phyloP scores from a whole-genome alignment of 2,797 vertebrate genomes.

The Ptychobarbus kaznakovi region DNA sequence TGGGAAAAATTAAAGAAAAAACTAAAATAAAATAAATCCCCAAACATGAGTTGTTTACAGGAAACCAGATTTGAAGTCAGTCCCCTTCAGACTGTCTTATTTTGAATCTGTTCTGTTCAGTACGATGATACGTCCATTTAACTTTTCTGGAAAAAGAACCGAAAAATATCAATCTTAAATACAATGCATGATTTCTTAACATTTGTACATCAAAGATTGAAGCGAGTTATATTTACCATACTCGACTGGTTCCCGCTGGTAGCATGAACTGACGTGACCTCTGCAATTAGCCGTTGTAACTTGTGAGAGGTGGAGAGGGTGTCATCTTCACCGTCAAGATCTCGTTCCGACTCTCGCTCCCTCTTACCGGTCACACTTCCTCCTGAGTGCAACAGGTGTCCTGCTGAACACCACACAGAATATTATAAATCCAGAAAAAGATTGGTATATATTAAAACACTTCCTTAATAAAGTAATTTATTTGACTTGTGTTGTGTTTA shows the following conservation, averaged over 20 bases:
- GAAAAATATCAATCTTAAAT: conserved; percentile 29
- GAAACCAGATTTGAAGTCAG: conserved; percentile 11
- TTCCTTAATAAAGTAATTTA: neutral
- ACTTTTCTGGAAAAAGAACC: conserved; percentile 56
- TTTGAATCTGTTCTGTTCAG: conserved; percentile 22
- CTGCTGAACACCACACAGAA: conserved; percentile 54
- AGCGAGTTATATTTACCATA: conserved; percentile 22
- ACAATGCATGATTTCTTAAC: neutral
- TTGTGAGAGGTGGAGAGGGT: conserved; percentile 70
- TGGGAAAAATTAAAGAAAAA: neutral
- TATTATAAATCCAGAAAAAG: neutral
- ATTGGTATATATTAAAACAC: neutral
- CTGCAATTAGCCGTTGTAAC: conserved; percentile 72
- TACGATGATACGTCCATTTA: conserved; percentile 44
- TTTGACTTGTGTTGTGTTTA: neutral
- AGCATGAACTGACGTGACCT: conserved; percentile 65
- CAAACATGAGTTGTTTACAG: conserved; percentile 24
- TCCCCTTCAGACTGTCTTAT: neutral
- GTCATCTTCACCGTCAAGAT: conserved; percentile 66
- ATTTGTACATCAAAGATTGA: conserved; percentile 6
- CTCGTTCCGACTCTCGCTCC: conserved; percentile 73
- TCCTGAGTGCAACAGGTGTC: conserved; percentile 66
- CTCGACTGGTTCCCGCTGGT: conserved; percentile 32
- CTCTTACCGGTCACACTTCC: conserved; percentile 73
- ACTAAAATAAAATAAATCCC: neutral